Conservation (phyloP, 2,888 invertebrate genomes). For the Ligdia adustata region DNA sequence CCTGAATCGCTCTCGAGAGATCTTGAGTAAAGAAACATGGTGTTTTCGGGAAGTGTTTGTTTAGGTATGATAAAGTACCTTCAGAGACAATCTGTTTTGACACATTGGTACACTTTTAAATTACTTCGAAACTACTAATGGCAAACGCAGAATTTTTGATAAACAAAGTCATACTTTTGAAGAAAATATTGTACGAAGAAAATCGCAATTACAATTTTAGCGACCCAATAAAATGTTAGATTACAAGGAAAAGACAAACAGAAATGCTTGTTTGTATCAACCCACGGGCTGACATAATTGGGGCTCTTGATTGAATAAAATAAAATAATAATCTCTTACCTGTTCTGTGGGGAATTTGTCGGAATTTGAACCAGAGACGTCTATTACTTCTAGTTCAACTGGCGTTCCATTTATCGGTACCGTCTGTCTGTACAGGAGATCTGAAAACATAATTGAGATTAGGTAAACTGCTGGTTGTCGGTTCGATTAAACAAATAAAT, state of each 20-base stretch:
- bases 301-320: background rate
- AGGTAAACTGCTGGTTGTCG: conserved; percentile 30
- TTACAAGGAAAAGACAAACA: background rate
- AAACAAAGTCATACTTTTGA: too few relatives aligned
- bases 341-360: conserved; percentile 85
- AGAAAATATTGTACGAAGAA: background rate
- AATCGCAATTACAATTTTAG: conserved; percentile 6
- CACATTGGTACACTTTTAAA: background rate
- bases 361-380: conserved; percentile 89
- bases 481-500: conserved; percentile 13
- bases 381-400: conserved; percentile 91
- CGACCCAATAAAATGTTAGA: conserved; percentile 8
- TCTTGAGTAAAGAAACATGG: background rate
- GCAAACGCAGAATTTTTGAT: too few relatives aligned
- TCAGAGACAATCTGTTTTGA: background rate
- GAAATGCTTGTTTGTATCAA: conserved; percentile 3
- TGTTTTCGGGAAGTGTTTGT: conserved; percentile 2
- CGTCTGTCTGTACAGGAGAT: conserved; percentile 90
- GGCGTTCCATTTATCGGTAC: conserved; percentile 88
- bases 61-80: conserved; percentile 1
- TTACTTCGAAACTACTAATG: background rate
- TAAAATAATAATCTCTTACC: conserved; percentile 55
- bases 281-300: conserved; percentile 2
- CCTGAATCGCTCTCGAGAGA: background rate
- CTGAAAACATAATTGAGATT: conserved; percentile 72